These are phyloP conservation scores for Luehdorfia chinensis DNA, from an alignment of 1,140 invertebrate genomes.

Conservation along the genomic window DNA sequence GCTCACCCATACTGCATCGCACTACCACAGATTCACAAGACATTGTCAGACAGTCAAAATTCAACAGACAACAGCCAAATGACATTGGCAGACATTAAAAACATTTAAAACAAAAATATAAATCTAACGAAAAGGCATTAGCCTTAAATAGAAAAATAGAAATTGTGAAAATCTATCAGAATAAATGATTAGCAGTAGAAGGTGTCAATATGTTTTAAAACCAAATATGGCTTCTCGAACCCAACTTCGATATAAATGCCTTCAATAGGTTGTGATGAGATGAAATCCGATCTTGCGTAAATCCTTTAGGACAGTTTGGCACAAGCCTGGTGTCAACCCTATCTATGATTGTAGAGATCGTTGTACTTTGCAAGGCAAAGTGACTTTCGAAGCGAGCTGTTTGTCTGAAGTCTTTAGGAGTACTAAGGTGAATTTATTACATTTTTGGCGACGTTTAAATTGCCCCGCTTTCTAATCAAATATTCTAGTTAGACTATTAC, in stretches of 20 bases:
- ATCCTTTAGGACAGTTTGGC: constrained; percentile 5
- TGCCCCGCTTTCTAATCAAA: too few species aligned
- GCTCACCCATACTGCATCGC: too few species aligned
- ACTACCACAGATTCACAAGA: too few species aligned
- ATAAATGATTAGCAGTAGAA: too few species aligned
- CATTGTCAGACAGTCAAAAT: too few species aligned
- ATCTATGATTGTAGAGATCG: not conserved
- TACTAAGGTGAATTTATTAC: not conserved
- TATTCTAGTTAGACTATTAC: too few species aligned
- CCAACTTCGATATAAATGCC: not conserved
- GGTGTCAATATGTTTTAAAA: not conserved
- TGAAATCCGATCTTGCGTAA: not conserved
- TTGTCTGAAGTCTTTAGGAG: constrained; percentile 5
- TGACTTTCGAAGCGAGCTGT: not conserved
- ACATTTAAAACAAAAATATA: too few species aligned
- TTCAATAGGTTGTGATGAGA: not conserved
- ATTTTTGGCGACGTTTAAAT: not conserved
- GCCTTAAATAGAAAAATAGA: too few species aligned
- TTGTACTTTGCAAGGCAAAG: not conserved
- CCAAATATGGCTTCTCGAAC: not conserved
- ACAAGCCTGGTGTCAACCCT: not conserved
- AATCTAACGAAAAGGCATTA: too few species aligned
- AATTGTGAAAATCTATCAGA: too few species aligned
- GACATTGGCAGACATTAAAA: too few species aligned
- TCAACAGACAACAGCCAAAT: too few species aligned